A percentile compares a stretch with the other conserved stretches of the same genome.
Conservation (phyloP, 2,113 vertebrate species). For the Oreotragus oreotragus region DNA sequence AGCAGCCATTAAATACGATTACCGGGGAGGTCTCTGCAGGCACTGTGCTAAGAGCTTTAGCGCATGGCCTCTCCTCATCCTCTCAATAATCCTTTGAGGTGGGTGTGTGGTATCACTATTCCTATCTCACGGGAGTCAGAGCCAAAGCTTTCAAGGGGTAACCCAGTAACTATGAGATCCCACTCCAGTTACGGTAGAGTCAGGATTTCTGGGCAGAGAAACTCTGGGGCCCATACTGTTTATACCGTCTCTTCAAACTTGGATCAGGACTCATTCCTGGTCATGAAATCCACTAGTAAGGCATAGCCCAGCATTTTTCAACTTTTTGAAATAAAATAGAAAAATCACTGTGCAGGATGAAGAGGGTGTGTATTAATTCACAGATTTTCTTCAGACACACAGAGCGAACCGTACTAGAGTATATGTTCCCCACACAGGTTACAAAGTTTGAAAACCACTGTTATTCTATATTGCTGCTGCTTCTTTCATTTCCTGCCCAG, state of each 20-base stretch:
- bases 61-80: rapidly evolving
- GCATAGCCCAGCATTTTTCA: background rate
- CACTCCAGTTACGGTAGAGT: rapidly evolving
- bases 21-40: background rate
- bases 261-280: background rate
- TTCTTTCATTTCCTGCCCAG: conserved; percentile 15
- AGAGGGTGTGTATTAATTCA: background rate
- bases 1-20: background rate
- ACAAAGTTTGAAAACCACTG: background rate
- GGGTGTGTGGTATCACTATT: rapidly evolving
- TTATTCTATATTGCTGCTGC: background rate
- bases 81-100: background rate
- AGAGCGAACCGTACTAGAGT: rapidly evolving
- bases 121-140: background rate
- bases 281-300: background rate
- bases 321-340: background rate
- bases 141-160: background rate
- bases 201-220: background rate
- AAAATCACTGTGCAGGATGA: background rate
- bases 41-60: rapidly evolving
- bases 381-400: background rate
- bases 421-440: background rate
- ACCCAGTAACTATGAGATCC: background rate
- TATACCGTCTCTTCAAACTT: background rate
- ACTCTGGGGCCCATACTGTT: background rate